Base-by-base conservation (phyloP, 2,797 vertebrate species). In the Tapirus indicus region DNA sequence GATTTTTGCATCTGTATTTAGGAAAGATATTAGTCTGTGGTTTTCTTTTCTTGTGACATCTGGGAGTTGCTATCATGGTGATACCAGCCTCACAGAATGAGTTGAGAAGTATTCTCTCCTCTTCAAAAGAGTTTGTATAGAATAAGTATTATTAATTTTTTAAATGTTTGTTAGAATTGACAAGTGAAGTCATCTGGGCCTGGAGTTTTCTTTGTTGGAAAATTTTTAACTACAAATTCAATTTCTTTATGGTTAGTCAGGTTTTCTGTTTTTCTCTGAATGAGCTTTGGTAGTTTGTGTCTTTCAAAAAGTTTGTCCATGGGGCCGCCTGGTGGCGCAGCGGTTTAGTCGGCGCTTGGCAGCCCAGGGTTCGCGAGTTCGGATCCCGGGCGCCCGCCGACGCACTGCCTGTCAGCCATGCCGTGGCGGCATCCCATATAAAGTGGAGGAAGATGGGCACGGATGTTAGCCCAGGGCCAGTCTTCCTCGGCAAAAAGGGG, bases 11-110 rank as follows among this genome's bases (percentile, higher is more conserved):
- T 71, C n/a, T 93, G 0, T 77, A 21, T 85, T 93, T 23, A 80
- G 78, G 23, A 71, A n/a, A 29, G n/a, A 38, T 88, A 56, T 29
- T 84, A 17, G 17, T 88, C 23, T 69, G 5, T 77, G 13, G 5
- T 60, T 69, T 94, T 90, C 86, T 82, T 88, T 87, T 68, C 18
- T 87, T 60, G 14, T 77, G 54, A 83, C 74, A 41, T 64, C 47
- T 82, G 62, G 72, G 32, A 64, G 80, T 93, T 86, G 13, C 9
- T 56, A 38, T 78, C 21, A 69, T 52, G 18, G 5, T 29, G 80
- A 54, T 27, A 68, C 7, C 27, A 84, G 35, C 20, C 32, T 79
- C 18, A 47, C n/a, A 64, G 27, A 79, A 83, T 74, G 18, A 94
- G 35, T 79, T 94, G 47, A 79, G 56, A 71, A 56, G 13, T 47